A percentile compares a stretch with the other conserved stretches of the same genome.
These are phyloP conservation scores for Agrochola circellaris DNA, from an alignment of 2,888 invertebrate genomes.

Conservation along the genomic window DNA sequence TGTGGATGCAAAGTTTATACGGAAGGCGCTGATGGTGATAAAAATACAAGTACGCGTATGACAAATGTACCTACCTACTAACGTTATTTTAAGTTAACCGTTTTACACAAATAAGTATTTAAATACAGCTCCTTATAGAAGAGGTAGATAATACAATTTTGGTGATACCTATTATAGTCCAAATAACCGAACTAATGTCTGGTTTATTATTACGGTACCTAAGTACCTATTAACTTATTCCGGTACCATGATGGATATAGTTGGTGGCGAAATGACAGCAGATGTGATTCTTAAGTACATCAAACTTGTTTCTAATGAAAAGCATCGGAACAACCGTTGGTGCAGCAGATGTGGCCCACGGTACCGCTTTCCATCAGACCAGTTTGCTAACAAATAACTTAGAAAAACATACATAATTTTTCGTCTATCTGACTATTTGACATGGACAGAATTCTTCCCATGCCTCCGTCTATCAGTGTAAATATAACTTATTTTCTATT, in stretches of 20 bases:
- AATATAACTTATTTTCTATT: constrained; percentile 28
- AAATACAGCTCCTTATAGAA: background rate
- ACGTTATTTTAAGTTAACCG: background rate
- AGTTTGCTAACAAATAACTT: background rate
- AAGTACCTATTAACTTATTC: background rate
- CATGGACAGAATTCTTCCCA: background rate
- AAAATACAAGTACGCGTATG: background rate
- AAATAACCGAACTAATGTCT: too few relatives aligned
- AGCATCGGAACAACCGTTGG: background rate
- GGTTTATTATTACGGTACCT: too few relatives aligned
- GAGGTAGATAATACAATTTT: background rate
- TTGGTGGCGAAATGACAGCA: background rate
- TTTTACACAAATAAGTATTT: constrained; percentile 1
- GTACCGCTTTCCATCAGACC: background rate
- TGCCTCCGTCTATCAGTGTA: background rate
- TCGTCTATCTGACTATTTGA: background rate
- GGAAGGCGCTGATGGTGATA: constrained; percentile 63
- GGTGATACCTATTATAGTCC: background rate
- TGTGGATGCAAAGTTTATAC: constrained; percentile 59
- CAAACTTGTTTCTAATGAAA: background rate
- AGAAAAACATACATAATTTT: background rate
- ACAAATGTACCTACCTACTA: background rate
- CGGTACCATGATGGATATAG: background rate
- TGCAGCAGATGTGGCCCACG: background rate
- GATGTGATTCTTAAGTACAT: background rate